Evolutionary conservation across 2,797 vertebrate genomes (phyloP).

Genomic region (Karalla daura): DNA sequence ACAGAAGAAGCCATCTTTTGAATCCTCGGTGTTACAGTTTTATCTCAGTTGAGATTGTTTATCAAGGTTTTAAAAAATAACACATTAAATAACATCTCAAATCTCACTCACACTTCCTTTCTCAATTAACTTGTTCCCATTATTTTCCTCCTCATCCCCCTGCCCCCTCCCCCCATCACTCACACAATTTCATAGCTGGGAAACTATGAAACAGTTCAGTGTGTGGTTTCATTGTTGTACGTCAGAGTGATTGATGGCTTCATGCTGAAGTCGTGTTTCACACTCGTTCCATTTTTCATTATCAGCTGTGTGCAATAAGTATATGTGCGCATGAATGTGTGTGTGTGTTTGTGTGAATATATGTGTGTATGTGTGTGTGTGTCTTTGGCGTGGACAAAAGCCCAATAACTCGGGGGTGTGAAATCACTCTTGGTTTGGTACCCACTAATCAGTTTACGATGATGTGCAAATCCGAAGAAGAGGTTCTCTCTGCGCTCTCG

Average conservation of each 20-base stretch:
- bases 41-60: background rate
- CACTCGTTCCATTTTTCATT: constrained; percentile 81
- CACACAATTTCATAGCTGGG: constrained; percentile 67
- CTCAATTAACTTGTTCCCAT: constrained; percentile 19
- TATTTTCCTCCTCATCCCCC: constrained; percentile 17
- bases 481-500: constrained; percentile 32
- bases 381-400: constrained; percentile 49
- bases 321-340: constrained; percentile 68
- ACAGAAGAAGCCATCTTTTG: background rate
- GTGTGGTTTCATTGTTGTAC: constrained; percentile 79
- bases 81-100: constrained; percentile 16
- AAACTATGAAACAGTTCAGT: constrained; percentile 68
- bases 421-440: constrained; percentile 66
- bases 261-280: constrained; percentile 83
- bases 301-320: constrained; percentile 82
- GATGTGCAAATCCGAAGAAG: constrained; percentile 73
- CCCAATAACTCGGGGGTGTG: constrained; percentile 61
- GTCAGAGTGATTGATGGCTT: constrained; percentile 84
- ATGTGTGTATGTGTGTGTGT: constrained; percentile 65
- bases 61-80: constrained; percentile 4
- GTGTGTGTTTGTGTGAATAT: constrained; percentile 66
- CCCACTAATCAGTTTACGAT: constrained; percentile 66
- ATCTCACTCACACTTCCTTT: constrained; percentile 5
- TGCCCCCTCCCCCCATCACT: constrained; percentile 14
- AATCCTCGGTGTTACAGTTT: background rate